Evolutionary conservation across 2,888 invertebrate species (phyloP), one percentile per base, ranked within the genome.

Genomic region (Ophion obscuratus): DNA sequence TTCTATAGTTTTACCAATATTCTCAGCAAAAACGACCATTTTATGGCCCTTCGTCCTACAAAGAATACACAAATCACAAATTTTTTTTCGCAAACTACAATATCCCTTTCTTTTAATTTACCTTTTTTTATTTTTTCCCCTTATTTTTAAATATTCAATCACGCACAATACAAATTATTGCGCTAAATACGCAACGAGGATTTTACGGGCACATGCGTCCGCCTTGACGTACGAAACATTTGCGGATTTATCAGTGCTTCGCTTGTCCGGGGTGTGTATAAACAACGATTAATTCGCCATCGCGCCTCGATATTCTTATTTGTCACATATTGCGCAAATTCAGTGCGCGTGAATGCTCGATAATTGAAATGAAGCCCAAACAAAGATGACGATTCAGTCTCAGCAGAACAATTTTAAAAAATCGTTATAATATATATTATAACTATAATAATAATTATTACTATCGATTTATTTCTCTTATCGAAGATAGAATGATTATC

Each of bases 181-280:
- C 14, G 53, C 17, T 53, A 17, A 53, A 53, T 17, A 3, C 14
- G 53, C 14, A 53, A 53, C 17, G 53, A 2, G 40, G 14, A 61
- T 5, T 68, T 89, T 91, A 90, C 90, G 89, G 81, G 88, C 27
- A 90, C 88, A 88, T 91, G 91, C 90, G 91, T 90, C 88, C 68
- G 67, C 53, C 81, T 66, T 68, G 83, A 79, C 67, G 84, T 83
- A 74, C 5, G 14, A 40, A 57, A 64, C 68, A 7, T 70, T 82
- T 36, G 5, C 36, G 36, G 24, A 47, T 62, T 68, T 9, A 64
- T 27, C 53, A 40, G 24, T 27, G 31, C 27, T 31, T 31, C 11
- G 73, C 61, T 67, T 78, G 66, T 10, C 27, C 78, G 83, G 76
- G 70, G 83, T 77, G 78, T 88, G 82, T 82, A 76, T 24, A 59